Evolutionary conservation across 2,113 vertebrate species (phyloP), one percentile per base, ranked within the genome.

Genomic region (pig (Sus scrofa)): DNA sequence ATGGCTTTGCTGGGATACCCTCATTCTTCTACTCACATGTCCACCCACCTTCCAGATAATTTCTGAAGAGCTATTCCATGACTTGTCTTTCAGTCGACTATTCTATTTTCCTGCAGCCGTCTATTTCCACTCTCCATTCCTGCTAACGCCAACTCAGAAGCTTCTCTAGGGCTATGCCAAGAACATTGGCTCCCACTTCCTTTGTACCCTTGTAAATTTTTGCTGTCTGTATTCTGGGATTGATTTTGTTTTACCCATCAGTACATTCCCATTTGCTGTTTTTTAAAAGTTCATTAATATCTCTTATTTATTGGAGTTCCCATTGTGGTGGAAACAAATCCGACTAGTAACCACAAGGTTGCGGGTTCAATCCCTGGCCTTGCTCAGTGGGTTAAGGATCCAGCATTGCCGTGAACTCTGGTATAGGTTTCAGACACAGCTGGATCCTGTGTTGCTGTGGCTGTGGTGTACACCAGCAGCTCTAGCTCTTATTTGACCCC

Each of bases 271-370:
- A 60, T 83, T 89, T 93, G 37, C 70, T 91, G 1, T 85, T 75
- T 96, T 89, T 73, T 93, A 81, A 96, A 91, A 63, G 74, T 56
- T 73, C 32, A 90, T 37, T 77, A 77, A 13, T 58, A 12, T 63
- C 30, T 86, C 22, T 52, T 81, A 0, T 52, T 88, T 96, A 4
- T n/a, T n/a, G n/a, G n/a, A n/a, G n/a, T n/a, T n/a, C n/a, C n/a
- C n/a, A n/a, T n/a, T n/a, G n/a, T n/a, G n/a, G n/a, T n/a, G n/a
- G n/a, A n/a, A n/a, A n/a, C n/a, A n/a, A n/a, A n/a, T n/a, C n/a
- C n/a, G n/a, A n/a, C n/a, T n/a, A n/a, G n/a, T n/a, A n/a, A n/a
- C n/a, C n/a, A n/a, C n/a, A n/a, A n/a, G n/a, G n/a, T n/a, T n/a
- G n/a, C n/a, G n/a, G n/a, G n/a, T n/a, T n/a, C n/a, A n/a, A n/a